phyloP scores from a whole-genome alignment of 2,797 vertebrate species.

The Chiloscyllium punctatum region DNA sequence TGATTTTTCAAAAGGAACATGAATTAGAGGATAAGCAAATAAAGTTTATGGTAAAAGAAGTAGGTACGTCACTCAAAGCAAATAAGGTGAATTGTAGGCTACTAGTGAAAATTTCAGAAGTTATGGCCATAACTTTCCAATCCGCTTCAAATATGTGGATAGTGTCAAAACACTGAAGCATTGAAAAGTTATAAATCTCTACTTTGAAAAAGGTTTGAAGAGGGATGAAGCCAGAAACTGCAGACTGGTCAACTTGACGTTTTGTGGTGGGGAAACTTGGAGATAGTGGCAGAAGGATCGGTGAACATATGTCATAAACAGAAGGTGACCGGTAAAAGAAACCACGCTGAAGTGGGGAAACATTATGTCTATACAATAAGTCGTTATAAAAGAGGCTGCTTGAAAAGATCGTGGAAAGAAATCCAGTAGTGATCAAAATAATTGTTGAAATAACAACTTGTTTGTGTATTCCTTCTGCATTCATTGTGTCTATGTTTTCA shows the following conservation, averaged over 20 bases:
- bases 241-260: not conserved
- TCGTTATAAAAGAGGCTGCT: too few species aligned
- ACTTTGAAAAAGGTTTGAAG: not conserved
- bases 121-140: not conserved
- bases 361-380: too few species aligned
- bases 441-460: too few species aligned
- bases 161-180: not conserved
- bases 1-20: too few species aligned
- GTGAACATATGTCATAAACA: too few species aligned
- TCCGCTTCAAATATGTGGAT: not conserved
- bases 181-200: not conserved
- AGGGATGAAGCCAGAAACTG: not conserved
- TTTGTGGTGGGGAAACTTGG: not conserved
- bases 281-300: not conserved
- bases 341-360: too few species aligned
- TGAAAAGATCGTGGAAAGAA: too few species aligned
- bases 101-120: not conserved
- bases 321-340: too few species aligned
- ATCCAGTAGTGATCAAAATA: too few species aligned
- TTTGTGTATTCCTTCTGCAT: too few species aligned
- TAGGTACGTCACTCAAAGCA: not conserved
- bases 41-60: too few species aligned
- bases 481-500: too few species aligned
- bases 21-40: not conserved
- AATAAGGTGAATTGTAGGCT: not conserved